Base-by-base conservation (phyloP, 2,797 vertebrate genomes). In the Megalops cyprinoides region DNA sequence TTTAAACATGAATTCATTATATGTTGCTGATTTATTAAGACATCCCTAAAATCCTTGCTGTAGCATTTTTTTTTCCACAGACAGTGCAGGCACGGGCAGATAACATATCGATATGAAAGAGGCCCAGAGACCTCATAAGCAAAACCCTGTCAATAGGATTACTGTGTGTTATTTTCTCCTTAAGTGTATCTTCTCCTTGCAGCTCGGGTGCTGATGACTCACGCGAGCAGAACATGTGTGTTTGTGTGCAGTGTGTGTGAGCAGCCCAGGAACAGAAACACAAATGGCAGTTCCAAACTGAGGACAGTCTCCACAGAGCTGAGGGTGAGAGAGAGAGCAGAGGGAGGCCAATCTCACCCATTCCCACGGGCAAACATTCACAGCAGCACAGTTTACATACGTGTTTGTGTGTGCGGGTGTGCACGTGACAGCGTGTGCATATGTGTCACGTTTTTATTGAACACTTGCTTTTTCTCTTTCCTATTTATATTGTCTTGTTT, bases 11-110 rank as follows among this genome's bases (percentile, higher is more conserved):
- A 69, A 42, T 42, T 39, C 9, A 69, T 69, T 69, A 42, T 69
- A 37, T 69, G 65, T 69, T 69, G 65, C 42, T 69, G 65, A 69
- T 69, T 69, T 69, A 69, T 69, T 69, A 42, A 69, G 31, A 67
- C 34, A 42, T 20, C 37, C 65, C 42, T 42, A 42, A 42, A 8
- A 42, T 42, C 65, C 37, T n/a, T 9, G 20, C 34, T 28, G 34
- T 18, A 39, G 31, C 14, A 18, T 67, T 39, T 4, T 67, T 67
- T 39, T 4, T 58, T 58, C 9, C 34, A 39, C 31, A 67, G 15
- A 67, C 34, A 39, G 62, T 6, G 18, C 62, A 42, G 65, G 39
- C 20, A 42, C 28, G 18, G n/a, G 28, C 28, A 37, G 28, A 34
- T 34, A 34, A 14, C 18, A 65, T 69, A 1, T 42, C 37, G 6